Conservation (phyloP, 2,797 vertebrate species). For the Vultur gryphus region DNA sequence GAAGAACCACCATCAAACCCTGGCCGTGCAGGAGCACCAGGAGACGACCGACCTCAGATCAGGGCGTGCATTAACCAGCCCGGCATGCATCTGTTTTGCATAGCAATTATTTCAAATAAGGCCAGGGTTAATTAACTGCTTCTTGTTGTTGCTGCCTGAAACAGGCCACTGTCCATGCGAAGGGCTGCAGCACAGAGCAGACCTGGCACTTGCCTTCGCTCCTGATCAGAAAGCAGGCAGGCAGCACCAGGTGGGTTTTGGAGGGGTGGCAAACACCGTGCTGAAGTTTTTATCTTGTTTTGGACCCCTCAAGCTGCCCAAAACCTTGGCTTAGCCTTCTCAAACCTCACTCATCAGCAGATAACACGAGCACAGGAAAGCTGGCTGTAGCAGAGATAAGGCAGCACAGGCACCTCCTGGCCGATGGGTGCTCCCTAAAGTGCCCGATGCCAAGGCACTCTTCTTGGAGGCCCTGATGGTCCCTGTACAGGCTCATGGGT, state of each 20-base stretch:
- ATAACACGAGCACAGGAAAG: not conserved
- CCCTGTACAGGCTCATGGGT: not conserved
- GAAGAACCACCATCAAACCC: not conserved
- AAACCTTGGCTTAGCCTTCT: not conserved
- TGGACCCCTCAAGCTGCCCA: not conserved
- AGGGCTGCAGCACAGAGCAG: not conserved
- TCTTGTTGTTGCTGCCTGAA: not conserved
- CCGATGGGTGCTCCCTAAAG: rapidly evolving
- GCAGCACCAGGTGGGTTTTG: not conserved
- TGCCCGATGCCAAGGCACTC: not conserved
- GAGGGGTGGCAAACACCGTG: not conserved
- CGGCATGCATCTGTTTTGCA: not conserved
- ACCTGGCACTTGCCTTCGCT: not conserved
- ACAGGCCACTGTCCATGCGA: not conserved
- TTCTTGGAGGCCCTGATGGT: not conserved
- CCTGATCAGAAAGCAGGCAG: not conserved
- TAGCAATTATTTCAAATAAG: not conserved
- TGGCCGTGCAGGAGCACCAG: not conserved
- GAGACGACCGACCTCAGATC: rapidly evolving
- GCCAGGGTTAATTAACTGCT: not conserved
- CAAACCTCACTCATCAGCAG: not conserved
- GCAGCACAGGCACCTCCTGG: not conserved
- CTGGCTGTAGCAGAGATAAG: not conserved
- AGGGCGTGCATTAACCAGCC: rapidly evolving
- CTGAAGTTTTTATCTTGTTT: not conserved